These are phyloP conservation scores for Strix uralensis DNA, from an alignment of 2,113 vertebrate species.

Conservation along the genomic window DNA sequence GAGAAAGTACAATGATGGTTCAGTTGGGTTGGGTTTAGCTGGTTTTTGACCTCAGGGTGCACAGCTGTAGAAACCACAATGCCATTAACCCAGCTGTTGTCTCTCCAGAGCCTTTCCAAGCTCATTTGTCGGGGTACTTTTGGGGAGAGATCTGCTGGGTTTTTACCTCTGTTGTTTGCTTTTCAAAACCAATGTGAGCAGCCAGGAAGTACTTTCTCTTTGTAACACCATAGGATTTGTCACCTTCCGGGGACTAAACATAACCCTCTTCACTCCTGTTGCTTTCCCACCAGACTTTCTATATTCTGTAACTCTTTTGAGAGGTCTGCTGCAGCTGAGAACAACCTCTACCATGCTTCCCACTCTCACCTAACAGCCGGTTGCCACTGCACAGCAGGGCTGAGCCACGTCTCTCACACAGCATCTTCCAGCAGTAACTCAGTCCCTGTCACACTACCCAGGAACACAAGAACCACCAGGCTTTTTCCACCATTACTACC, in stretches of 20 bases:
- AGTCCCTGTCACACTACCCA: neutral
- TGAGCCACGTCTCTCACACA: neutral
- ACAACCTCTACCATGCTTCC: neutral
- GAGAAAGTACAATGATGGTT: rapidly evolving
- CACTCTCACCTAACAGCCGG: neutral
- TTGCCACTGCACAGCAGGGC: neutral
- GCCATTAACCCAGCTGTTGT: too few species aligned
- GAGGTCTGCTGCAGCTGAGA: neutral
- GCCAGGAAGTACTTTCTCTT: neutral
- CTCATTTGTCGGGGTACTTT: neutral
- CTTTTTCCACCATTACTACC: neutral
- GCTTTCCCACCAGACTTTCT: neutral
- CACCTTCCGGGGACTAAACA: neutral
- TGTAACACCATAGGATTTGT: neutral
- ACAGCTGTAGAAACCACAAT: neutral
- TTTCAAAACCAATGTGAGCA: neutral
- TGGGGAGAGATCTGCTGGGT: neutral
- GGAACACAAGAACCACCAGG: neutral
- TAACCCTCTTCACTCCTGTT: neutral
- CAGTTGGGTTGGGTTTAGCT: neutral
- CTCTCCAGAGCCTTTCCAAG: neutral
- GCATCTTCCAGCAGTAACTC: neutral
- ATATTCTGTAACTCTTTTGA: neutral
- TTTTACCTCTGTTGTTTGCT: too few species aligned
- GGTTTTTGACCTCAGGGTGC: neutral